Evolutionary conservation across 2,888 invertebrate species (phyloP).

Genomic region (Invenusta paracnida): DNA sequence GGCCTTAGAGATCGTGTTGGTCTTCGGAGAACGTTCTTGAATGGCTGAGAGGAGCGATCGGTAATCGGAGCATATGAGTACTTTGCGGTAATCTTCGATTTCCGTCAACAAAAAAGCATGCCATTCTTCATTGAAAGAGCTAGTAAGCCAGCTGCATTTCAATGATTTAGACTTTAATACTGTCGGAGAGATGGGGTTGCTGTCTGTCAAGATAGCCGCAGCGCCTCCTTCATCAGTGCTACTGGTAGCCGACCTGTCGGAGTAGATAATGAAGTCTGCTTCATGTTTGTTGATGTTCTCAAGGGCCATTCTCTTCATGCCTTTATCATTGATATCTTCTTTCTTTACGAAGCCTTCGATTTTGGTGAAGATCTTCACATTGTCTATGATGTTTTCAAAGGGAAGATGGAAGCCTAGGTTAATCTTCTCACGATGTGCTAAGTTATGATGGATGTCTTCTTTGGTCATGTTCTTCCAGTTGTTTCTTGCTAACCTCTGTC

Average conservation of each 20-base stretch:
- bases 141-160: not conserved
- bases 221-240: not conserved
- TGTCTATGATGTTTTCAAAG: not conserved
- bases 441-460: not conserved
- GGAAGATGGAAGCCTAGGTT: not conserved
- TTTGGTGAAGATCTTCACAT: not conserved
- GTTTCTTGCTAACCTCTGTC: not conserved
- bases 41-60: not conserved
- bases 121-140: not conserved
- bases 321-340: not conserved
- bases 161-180: not conserved
- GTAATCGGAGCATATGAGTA: not conserved
- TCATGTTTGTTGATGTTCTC: not conserved
- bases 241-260: not conserved
- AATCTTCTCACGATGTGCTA: not conserved
- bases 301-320: not conserved
- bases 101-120: not conserved
- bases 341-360: not conserved
- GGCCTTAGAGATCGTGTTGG: not conserved
- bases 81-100: not conserved
- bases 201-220: not conserved
- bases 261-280: not conserved
- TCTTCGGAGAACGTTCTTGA: not conserved
- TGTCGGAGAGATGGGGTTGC: not conserved
- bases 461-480: not conserved